Conservation (phyloP, 2,888 invertebrate species). For the Iselma pallidipennis region DNA sequence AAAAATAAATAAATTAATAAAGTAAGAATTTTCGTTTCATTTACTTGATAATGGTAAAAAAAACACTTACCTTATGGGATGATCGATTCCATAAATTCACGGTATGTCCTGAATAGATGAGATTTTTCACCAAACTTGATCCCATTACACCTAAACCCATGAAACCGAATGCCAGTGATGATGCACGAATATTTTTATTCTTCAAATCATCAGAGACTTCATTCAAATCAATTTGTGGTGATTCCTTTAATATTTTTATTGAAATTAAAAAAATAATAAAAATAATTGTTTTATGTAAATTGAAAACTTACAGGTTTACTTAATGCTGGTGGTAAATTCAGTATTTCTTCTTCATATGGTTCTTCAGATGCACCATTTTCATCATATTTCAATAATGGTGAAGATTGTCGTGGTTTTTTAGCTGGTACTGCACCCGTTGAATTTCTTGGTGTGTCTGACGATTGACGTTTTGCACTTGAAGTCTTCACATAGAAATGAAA, state of each 20-base stretch:
- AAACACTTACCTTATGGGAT: conserved; percentile 77
- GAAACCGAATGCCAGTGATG: conserved; percentile 89
- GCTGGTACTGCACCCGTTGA: neutral
- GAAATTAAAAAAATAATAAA: neutral
- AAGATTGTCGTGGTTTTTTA: conserved; percentile 35
- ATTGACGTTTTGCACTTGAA: conserved; percentile 7
- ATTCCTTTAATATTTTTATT: conserved; percentile 30
- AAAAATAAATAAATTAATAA: neutral
- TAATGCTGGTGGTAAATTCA: conserved; percentile 71
- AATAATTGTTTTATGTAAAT: neutral
- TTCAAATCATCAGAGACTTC: conserved; percentile 76
- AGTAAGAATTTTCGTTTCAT: neutral
- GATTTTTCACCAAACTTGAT: conserved; percentile 91
- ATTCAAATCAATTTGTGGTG: conserved; percentile 76
- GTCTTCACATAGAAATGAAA: neutral
- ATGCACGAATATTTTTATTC: conserved; percentile 84
- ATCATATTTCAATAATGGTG: conserved; percentile 52
- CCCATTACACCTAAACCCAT: conserved; percentile 96
- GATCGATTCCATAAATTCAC: conserved; percentile 95
- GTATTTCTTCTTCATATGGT: conserved; percentile 54
- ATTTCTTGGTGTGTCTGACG: conserved; percentile 13
- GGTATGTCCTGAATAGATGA: conserved; percentile 90
- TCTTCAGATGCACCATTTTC: conserved; percentile 61
- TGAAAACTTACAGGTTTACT: conserved; percentile 68
- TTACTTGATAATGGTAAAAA: conserved; percentile 5